Percentiles rank a stretch among this genome's conserved stretches.
These are phyloP conservation scores for Hyphantria cunea DNA, from an alignment of 1,140 invertebrate species.

Conservation along the genomic window DNA sequence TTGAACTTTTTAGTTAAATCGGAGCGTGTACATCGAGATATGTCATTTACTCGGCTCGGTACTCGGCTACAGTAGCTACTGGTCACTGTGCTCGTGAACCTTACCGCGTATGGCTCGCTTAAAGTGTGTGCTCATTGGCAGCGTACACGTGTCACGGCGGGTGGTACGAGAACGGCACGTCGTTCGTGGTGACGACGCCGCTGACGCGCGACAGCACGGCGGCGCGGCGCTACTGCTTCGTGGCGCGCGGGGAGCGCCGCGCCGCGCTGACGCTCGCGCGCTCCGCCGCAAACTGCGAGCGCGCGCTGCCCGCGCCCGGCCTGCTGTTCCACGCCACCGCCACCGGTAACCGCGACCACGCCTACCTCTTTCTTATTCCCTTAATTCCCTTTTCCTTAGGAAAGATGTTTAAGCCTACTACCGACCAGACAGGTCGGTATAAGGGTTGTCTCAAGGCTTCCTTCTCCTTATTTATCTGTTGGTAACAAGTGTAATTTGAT, in stretches of 20 bases:
- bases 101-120: too few species aligned
- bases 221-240: conserved; percentile 84
- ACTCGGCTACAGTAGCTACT: too few species aligned
- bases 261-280: conserved; percentile 79
- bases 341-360: conserved; percentile 35
- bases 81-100: too few species aligned
- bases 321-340: conserved; percentile 38
- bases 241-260: conserved; percentile 79
- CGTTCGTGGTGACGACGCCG: conserved; percentile 89
- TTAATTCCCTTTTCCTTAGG: too few species aligned
- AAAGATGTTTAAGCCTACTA: too few species aligned
- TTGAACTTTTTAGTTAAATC: too few species aligned
- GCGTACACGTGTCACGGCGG: conserved; percentile 91
- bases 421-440: too few species aligned
- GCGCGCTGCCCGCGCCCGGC: conserved; percentile 61
- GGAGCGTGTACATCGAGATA: too few species aligned
- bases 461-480: too few species aligned
- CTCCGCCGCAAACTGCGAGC: conserved; percentile 82
- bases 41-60: too few species aligned
- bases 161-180: conserved; percentile 89
- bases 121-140: conserved; percentile 47
- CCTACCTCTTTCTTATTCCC: background rate
- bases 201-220: conserved; percentile 82
- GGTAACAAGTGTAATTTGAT: too few species aligned
- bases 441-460: too few species aligned